These are phyloP conservation scores for Orestias chungarensis DNA, from an alignment of 2,797 vertebrate species.

Conservation along the genomic window DNA sequence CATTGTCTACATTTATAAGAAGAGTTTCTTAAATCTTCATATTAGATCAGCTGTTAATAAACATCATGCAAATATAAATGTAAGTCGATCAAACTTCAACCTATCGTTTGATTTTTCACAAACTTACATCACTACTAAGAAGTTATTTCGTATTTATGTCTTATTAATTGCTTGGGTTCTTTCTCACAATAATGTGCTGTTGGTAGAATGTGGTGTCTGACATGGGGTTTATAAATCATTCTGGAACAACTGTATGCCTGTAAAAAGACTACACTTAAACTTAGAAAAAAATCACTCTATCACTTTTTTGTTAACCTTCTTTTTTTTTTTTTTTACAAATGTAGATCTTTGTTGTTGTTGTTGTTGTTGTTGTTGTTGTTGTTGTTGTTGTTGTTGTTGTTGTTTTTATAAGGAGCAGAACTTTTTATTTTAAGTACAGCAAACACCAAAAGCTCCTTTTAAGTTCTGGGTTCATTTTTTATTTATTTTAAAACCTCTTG, in stretches of 20 bases:
- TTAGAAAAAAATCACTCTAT: no score
- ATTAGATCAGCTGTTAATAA: not conserved
- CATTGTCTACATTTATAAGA: not conserved
- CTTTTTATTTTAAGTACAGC: no score
- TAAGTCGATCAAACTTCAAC: not conserved
- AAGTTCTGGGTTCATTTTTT: not conserved
- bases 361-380: no score
- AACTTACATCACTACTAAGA: not conserved
- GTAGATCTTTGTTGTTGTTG: no score
- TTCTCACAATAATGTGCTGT: slow-evolving; percentile 7
- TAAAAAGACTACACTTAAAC: no score
- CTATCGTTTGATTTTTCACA: not conserved
- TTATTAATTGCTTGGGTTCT: not conserved
- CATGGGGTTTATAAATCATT: slow-evolving; percentile 31
- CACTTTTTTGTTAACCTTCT: not conserved
- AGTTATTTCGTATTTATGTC: not conserved
- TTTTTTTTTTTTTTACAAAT: not conserved
- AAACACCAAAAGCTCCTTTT: not conserved
- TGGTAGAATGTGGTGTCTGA: slow-evolving; percentile 2
- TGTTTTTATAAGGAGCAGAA: not conserved
- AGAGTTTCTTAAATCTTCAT: not conserved
- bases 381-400: no score
- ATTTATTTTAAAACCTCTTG: not conserved
- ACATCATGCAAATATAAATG: not conserved
- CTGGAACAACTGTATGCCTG: slow-evolving; percentile 22